Conservation (phyloP, 2,113 vertebrate species). For the Melanotaenia duboulayi region DNA sequence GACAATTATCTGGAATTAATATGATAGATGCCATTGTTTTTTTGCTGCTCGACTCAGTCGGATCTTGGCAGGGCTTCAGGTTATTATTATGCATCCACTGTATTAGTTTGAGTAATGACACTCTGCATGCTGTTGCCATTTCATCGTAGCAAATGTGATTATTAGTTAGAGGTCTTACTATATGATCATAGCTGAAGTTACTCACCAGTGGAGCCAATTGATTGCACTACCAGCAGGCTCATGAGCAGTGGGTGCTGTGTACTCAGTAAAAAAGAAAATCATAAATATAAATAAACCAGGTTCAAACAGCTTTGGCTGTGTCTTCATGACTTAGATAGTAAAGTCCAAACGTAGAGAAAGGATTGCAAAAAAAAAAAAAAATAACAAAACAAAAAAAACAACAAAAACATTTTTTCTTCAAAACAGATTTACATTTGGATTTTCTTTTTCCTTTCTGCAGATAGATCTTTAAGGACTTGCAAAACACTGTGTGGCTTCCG, state of each 20-base stretch:
- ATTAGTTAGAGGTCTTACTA: conserved; percentile 46
- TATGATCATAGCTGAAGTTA: conserved; percentile 52
- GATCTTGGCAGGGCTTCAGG: conserved; percentile 52
- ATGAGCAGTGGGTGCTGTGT: background rate
- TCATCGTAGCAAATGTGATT: conserved; percentile 62
- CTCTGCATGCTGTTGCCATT: conserved; percentile 35
- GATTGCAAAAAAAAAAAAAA: background rate
- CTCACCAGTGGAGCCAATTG: conserved; percentile 19
- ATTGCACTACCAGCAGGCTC: too few species aligned
- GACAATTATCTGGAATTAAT: conserved; percentile 73
- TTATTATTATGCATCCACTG: conserved; percentile 49
- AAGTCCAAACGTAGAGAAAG: conserved; percentile 4
- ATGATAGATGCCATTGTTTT: conserved; percentile 61
- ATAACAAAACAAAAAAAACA: too few species aligned
- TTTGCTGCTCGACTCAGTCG: conserved; percentile 42
- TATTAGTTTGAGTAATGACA: conserved; percentile 60
- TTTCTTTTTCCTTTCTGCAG: background rate
- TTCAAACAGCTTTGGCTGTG: conserved; percentile 48
- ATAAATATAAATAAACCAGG: conserved; percentile 48
- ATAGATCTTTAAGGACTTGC: conserved; percentile 17
- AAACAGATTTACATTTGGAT: background rate
- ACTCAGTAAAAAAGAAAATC: conserved; percentile 46
- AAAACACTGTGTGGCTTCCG: conserved; percentile 31
- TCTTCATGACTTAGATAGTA: conserved; percentile 26
- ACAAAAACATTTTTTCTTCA: background rate